Conservation (phyloP, 1,140 invertebrate species). For the Protaetia brevitarsis region DNA sequence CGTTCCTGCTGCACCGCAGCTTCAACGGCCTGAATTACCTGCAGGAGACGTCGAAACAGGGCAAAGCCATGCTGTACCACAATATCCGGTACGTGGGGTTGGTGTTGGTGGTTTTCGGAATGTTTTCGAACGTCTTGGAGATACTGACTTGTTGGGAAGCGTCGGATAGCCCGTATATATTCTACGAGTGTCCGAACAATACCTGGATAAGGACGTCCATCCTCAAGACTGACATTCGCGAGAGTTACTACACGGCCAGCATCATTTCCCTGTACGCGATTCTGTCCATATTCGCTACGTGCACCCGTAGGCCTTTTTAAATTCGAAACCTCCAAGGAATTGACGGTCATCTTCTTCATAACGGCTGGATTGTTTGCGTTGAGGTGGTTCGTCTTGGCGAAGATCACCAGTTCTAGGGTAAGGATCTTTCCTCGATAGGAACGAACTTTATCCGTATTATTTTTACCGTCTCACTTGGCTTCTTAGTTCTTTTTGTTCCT, state of each 20-base stretch:
- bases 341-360: too few species aligned
- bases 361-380: neutral
- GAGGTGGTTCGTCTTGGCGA: slow-evolving; percentile 17
- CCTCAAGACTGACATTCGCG: neutral
- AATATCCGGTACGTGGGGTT: neutral
- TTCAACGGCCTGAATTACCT: slow-evolving; percentile 12
- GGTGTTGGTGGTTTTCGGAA: neutral
- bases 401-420: slow-evolving; percentile 15
- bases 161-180: too few species aligned
- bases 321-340: too few species aligned
- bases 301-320: too few species aligned
- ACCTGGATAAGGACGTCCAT: too few species aligned
- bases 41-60: neutral
- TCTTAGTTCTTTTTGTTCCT: too few species aligned
- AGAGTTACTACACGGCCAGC: too few species aligned
- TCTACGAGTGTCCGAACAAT: neutral
- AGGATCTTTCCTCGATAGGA: too few species aligned
- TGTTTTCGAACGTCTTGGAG: neutral
- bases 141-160: neutral
- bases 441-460: too few species aligned
- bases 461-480: too few species aligned
- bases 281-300: too few species aligned
- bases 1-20: neutral
- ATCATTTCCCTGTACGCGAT: too few species aligned
- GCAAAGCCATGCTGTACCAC: neutral